Percentiles rank a stretch among this genome's conserved stretches.
These are phyloP conservation scores for Neopipo cinnamomea DNA, from an alignment of 2,113 vertebrate genomes.

Conservation along the genomic window DNA sequence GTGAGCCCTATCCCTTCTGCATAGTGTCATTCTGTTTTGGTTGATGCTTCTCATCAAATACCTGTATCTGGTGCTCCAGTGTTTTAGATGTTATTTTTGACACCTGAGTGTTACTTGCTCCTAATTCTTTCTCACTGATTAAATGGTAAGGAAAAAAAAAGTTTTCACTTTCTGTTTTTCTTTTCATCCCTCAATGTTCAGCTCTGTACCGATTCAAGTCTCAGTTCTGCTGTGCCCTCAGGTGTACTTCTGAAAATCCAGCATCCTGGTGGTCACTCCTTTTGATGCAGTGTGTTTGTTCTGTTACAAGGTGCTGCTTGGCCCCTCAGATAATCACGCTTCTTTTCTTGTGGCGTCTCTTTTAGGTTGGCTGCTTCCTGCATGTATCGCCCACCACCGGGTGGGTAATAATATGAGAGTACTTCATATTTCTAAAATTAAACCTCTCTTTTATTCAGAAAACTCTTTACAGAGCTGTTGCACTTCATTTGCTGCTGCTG, in stretches of 20 bases:
- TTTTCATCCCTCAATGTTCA: slow-evolving; percentile 30
- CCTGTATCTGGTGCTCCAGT: neutral
- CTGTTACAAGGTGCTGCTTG: slow-evolving; percentile 41
- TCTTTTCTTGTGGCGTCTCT: neutral
- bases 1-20: neutral
- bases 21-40: neutral
- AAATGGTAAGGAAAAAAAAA: neutral
- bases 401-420: slow-evolving; percentile 29
- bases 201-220: neutral
- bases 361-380: slow-evolving; percentile 2
- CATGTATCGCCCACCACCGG: slow-evolving; percentile 2
- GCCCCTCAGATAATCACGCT: neutral
- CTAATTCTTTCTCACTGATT: slow-evolving; percentile 43
- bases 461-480: neutral
- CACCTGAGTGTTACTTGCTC: neutral
- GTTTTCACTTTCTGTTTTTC: slow-evolving; percentile 9
- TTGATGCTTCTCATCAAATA: neutral
- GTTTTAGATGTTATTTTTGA: slow-evolving; percentile 42
- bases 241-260: slow-evolving; percentile 44
- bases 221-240: slow-evolving; percentile 13
- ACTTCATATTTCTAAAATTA: slow-evolving; percentile 51
- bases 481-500: slow-evolving; percentile 1
- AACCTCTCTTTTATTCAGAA: slow-evolving; percentile 7
- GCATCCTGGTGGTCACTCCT: slow-evolving; percentile 31
- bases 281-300: slow-evolving; percentile 48